phyloP scores from a whole-genome alignment of 2,888 invertebrate genomes.

The Rhamphomyia laevipes region DNA sequence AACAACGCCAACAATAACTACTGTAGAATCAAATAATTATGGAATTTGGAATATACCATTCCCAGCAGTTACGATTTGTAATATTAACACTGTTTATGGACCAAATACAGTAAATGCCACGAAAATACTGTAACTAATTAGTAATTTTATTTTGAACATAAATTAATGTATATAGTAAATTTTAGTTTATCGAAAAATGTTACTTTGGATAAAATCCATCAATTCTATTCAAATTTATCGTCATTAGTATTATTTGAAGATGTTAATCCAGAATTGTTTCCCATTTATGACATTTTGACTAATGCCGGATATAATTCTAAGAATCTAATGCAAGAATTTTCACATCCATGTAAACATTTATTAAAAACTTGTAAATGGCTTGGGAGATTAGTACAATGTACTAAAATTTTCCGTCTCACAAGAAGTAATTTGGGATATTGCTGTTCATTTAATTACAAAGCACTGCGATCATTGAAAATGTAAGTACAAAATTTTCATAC shows the following conservation, averaged over 20 bases:
- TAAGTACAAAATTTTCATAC: too few relatives aligned
- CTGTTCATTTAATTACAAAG: conserved; percentile 29
- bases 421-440: conserved; percentile 28
- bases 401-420: conserved; percentile 23
- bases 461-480: not conserved
- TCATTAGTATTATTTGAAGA: conserved; percentile 3
- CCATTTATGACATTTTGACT: conserved; percentile 20
- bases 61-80: conserved; percentile 52
- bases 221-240: conserved; percentile 4
- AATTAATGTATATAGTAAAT: not conserved
- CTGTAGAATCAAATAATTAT: conserved; percentile 46
- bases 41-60: conserved; percentile 55
- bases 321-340: conserved; percentile 5
- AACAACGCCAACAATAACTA: conserved; percentile 22
- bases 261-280: conserved; percentile 14
- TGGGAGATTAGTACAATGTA: conserved; percentile 22
- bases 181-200: not conserved
- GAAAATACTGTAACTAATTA: conserved; percentile 40
- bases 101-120: conserved; percentile 38
- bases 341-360: conserved; percentile 16
- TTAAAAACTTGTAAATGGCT: conserved; percentile 22
- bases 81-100: conserved; percentile 46
- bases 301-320: conserved; percentile 29
- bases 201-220: not conserved
- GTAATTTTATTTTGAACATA: not conserved